A percentile compares a stretch with the other conserved stretches of the same genome.
Evolutionary conservation across 2,888 invertebrate genomes (phyloP).

Genomic region (Nematopogon swammerdamellus): DNA sequence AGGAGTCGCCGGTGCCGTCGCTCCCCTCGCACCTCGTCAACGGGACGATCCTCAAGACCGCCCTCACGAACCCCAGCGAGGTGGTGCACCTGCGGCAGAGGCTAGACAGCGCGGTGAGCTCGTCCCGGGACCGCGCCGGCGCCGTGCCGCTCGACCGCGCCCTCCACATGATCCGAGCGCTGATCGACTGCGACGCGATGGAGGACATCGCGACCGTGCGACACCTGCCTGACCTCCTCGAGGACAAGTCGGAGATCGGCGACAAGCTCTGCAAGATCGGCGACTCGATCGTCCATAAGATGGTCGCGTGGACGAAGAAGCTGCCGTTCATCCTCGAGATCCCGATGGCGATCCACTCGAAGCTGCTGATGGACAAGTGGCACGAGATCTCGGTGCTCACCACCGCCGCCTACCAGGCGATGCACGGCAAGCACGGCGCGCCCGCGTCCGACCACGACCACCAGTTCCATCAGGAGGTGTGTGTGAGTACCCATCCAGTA

Average conservation of each 20-base stretch:
- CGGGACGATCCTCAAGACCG: slow-evolving; percentile 91
- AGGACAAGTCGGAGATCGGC: slow-evolving; percentile 87
- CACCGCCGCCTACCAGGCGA: slow-evolving; percentile 91
- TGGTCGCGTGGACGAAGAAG: slow-evolving; percentile 98
- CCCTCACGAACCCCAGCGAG: slow-evolving; percentile 92
- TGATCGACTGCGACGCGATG: slow-evolving; percentile 96
- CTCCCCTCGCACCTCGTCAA: slow-evolving; percentile 80
- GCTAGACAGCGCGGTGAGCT: slow-evolving; percentile 84
- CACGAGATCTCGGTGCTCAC: slow-evolving; percentile 93
- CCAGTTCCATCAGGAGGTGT: slow-evolving; percentile 84
- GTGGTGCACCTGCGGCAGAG: slow-evolving; percentile 83
- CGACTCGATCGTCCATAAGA: slow-evolving; percentile 96
- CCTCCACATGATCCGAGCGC: slow-evolving; percentile 83
- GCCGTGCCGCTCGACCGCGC: slow-evolving; percentile 81
- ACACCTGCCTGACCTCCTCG: slow-evolving; percentile 86
- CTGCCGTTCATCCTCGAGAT: slow-evolving; percentile 96
- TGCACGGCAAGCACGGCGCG: slow-evolving; percentile 66
- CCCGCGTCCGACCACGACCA: slow-evolving; percentile 44
- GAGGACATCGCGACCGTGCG: slow-evolving; percentile 92
- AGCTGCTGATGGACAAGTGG: slow-evolving; percentile 96
- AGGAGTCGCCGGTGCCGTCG: slow-evolving; percentile 48
- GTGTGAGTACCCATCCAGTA: slow-evolving; percentile 14
- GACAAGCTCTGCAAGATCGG: slow-evolving; percentile 94
- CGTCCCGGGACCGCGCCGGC: slow-evolving; percentile 79
- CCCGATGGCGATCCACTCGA: slow-evolving; percentile 93